Conservation (phyloP, 1,140 invertebrate genomes). For the Hycleus phaleratus region DNA sequence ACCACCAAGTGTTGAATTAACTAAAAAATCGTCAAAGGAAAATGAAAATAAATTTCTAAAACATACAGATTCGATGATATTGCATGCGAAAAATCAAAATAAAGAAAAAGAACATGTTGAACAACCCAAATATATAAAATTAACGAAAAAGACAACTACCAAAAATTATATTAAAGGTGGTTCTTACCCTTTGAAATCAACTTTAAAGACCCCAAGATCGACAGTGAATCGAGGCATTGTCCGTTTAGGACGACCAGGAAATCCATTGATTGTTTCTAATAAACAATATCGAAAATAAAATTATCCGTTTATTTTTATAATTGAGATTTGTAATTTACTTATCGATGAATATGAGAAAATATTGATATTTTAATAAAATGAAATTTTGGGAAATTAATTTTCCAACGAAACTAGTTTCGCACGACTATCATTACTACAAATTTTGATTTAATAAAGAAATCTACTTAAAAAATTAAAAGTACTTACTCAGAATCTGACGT, state of each 20-base stretch:
- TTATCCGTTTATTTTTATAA: background rate
- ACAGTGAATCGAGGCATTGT: background rate
- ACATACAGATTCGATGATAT: slow-evolving; percentile 28
- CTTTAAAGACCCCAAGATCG: slow-evolving; percentile 21
- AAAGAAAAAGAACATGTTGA: slow-evolving; percentile 22
- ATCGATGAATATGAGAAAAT: background rate
- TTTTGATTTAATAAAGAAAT: too few relatives aligned
- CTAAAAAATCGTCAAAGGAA: background rate
- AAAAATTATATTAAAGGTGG: slow-evolving; percentile 29
- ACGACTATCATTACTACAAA: too few relatives aligned
- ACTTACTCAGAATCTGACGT: too few relatives aligned
- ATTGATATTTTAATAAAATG: too few relatives aligned
- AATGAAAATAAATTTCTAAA: slow-evolving; percentile 17
- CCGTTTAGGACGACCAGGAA: slow-evolving; percentile 23
- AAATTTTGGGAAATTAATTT: too few relatives aligned
- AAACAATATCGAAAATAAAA: slow-evolving; percentile 11
- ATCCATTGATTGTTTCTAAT: slow-evolving; percentile 26
- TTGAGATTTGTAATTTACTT: background rate
- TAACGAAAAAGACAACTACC: slow-evolving; percentile 22
- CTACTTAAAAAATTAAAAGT: too few relatives aligned
- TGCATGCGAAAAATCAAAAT: slow-evolving; percentile 22
- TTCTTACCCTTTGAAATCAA: slow-evolving; percentile 30
- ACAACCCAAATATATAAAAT: slow-evolving; percentile 31
- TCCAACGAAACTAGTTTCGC: too few relatives aligned
- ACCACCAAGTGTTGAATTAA: background rate